These are phyloP conservation scores for Diabrotica balteata DNA, from an alignment of 2,888 invertebrate species.

Conservation along the genomic window DNA sequence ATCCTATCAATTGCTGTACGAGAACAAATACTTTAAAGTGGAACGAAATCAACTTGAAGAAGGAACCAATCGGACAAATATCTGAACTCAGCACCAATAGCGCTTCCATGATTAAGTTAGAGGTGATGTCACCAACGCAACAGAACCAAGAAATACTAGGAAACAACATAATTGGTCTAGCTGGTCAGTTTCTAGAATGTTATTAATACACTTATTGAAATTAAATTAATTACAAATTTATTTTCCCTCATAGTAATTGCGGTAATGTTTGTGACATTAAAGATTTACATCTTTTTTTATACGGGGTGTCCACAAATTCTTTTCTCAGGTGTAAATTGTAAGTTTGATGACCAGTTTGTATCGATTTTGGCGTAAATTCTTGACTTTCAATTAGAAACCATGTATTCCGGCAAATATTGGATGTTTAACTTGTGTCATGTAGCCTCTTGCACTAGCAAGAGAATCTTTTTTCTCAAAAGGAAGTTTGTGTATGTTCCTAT, in stretches of 20 bases:
- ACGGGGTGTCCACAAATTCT: no score
- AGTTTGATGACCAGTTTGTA: no score
- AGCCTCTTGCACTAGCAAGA: no score
- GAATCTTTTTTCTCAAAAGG: no score
- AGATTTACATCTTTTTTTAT: neutral
- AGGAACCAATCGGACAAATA: constrained; percentile 71
- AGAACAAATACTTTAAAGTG: constrained; percentile 75
- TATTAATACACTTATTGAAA: no score
- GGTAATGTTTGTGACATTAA: neutral
- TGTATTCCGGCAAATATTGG: no score
- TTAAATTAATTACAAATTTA: neutral
- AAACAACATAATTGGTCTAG: constrained; percentile 31
- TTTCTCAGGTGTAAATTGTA: no score
- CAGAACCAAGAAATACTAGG: constrained; percentile 58
- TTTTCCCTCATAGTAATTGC: neutral
- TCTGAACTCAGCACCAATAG: constrained; percentile 68
- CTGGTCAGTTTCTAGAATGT: constrained; percentile 32
- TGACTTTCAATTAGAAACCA: no score
- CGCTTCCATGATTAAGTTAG: constrained; percentile 68
- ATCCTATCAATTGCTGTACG: constrained; percentile 66
- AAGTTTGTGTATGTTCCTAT: no score
- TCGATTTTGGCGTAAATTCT: no score
- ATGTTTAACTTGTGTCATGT: no score
- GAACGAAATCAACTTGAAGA: constrained; percentile 68
- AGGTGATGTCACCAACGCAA: constrained; percentile 71